These are phyloP conservation scores for Aphis gossypii DNA, from an alignment of 1,140 invertebrate species.

Conservation along the genomic window DNA sequence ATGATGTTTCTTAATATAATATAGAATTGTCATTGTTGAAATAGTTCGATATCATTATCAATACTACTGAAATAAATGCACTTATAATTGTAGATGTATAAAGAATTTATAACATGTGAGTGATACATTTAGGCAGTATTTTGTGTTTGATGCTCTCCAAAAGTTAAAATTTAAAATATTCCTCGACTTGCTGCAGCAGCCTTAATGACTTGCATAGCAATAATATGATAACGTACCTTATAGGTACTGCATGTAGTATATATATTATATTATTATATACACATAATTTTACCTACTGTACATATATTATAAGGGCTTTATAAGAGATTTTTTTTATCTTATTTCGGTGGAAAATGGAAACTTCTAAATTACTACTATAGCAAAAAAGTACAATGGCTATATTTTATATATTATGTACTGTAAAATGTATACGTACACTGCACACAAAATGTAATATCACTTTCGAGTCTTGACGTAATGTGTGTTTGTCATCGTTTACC, in stretches of 20 bases:
- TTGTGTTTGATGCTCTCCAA: background rate
- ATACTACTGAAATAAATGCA: no score
- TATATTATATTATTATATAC: background rate
- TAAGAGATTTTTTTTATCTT: background rate
- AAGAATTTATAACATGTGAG: no score
- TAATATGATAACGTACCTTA: background rate
- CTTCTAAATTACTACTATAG: background rate
- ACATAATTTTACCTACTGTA: constrained; percentile 6
- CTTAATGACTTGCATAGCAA: background rate
- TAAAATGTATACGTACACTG: background rate
- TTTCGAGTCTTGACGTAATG: background rate
- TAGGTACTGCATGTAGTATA: no score
- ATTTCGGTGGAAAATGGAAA: background rate
- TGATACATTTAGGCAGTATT: no score
- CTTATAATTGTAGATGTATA: no score
- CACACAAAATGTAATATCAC: background rate
- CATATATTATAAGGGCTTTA: background rate
- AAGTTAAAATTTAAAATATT: background rate
- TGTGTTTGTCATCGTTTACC: constrained; percentile 3
- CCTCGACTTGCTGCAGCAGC: background rate
- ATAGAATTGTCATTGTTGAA: no score
- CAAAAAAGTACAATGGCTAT: background rate
- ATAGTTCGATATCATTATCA: no score
- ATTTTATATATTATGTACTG: background rate
- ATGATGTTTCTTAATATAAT: no score